A percentile compares a stretch with the other conserved stretches of the same genome.
phyloP scores from a whole-genome alignment of 2,797 vertebrate species.

The Hydrolagus colliei region DNA sequence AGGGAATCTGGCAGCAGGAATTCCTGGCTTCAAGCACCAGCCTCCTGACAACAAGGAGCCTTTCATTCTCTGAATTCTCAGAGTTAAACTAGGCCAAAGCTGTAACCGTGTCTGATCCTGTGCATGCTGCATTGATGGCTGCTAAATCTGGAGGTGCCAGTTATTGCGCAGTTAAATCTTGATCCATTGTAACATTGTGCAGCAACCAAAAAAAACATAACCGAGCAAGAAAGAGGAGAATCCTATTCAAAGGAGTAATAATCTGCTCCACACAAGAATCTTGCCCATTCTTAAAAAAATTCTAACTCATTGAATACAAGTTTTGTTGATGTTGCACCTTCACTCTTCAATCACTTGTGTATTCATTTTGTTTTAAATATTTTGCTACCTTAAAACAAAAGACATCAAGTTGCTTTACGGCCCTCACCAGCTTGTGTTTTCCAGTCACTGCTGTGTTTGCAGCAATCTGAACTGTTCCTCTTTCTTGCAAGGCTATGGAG shows the following conservation, averaged over 20 bases:
- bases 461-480: no score
- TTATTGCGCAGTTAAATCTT: conserved; percentile 6
- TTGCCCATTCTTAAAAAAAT: neutral
- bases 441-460: no score
- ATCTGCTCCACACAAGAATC: neutral
- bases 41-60: conserved; percentile 29
- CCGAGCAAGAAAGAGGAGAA: no score
- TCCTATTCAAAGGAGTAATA: neutral
- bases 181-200: neutral
- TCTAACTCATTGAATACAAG: neutral
- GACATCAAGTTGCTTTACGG: no score
- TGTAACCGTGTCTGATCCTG: conserved; percentile 24
- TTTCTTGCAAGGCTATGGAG: no score
- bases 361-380: no score
- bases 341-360: no score
- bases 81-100: conserved; percentile 22
- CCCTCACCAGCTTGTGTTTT: no score
- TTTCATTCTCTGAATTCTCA: conserved; percentile 31
- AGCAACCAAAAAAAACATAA: neutral
- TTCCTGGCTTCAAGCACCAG: conserved; percentile 29
- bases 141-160: neutral
- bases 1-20: conserved; percentile 13
- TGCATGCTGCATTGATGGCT: conserved; percentile 25
- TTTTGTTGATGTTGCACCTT: no score
- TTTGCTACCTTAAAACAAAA: no score